phyloP scores from a whole-genome alignment of 2,888 invertebrate species.

The Spodoptera littoralis region DNA sequence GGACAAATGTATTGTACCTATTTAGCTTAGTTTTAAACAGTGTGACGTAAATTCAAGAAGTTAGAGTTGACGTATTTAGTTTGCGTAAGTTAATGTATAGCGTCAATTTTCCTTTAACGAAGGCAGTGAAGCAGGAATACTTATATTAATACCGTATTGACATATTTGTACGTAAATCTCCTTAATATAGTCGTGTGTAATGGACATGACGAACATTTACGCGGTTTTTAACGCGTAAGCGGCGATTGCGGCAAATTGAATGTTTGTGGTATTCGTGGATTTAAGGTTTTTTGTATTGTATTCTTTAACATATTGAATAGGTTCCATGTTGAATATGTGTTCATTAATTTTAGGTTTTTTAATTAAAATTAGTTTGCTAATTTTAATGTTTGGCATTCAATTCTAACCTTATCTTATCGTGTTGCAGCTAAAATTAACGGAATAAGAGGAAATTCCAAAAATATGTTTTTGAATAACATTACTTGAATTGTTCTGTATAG shows the following conservation, averaged over 20 bases:
- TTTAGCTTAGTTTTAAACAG: neutral
- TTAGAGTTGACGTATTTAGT: constrained; percentile 4
- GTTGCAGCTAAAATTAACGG: no score
- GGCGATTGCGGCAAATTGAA: neutral
- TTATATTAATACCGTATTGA: neutral
- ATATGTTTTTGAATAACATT: neutral
- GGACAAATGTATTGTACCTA: no score
- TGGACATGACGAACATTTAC: neutral
- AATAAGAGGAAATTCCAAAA: constrained; percentile 13
- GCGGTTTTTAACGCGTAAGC: neutral
- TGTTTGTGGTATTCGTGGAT: no score
- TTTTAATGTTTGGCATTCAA: no score
- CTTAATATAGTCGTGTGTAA: neutral
- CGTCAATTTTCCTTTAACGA: constrained; percentile 14
- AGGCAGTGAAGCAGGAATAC: constrained; percentile 7
- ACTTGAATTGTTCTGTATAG: constrained; percentile 52
- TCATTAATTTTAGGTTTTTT: no score
- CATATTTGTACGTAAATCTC: neutral
- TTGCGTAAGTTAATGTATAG: constrained; percentile 13
- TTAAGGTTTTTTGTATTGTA: no score
- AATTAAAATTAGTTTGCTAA: no score
- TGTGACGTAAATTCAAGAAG: constrained; percentile 1
- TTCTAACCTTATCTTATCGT: no score
- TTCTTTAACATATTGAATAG: no score
- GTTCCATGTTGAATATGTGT: no score